Evolutionary conservation across 2,797 vertebrate species (phyloP), one percentile per base, ranked within the genome.

Genomic region (Hoplostethus atlanticus): DNA sequence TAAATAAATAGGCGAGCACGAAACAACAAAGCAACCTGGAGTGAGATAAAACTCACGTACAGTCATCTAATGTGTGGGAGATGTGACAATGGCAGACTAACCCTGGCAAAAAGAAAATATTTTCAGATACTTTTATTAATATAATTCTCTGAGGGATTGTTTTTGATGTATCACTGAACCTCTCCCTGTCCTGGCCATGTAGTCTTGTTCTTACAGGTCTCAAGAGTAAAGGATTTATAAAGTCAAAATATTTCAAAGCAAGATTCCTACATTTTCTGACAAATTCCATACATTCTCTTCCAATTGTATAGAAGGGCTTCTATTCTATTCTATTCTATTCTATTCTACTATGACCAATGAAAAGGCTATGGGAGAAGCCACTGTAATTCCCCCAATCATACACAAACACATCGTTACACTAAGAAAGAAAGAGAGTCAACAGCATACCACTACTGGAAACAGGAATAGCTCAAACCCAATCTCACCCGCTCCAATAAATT

Each of bases 401-500:
- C 5, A 12, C 2, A 60, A 4, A 38, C 2, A 21, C 7, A 17
- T 44, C 16, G 42, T 46, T 15, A 4, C 42, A 40, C 30, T 21
- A 44, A 66, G 47, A 64, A 42, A 54, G 44, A 71, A 30, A 62
- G 69, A 58, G 42, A 50, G 7, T 28, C 28, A 28, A 11, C 44
- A 31, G 36, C 38, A 40, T 4, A 11, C n/a, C 17, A 17, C 8
- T 44, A 47, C 38, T 60, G 52, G 30, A 69, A 76, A 53, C 48
- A 50, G 50, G 73, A 77, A 73, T 17, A 59, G 36, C 21, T 40
- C 21, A 63, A 74, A 75, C 64, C 60, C 58, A 74, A 74, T 80
- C 68, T 54, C 77, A 71, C 78, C 40, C 54, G 61, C 72, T 75
- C 47, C 68, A 80, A 83, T 84, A 85, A 85, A 89, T 82, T 40